These are phyloP conservation scores for Synchiropus splendidus DNA, from an alignment of 2,113 vertebrate genomes.

Conservation along the genomic window DNA sequence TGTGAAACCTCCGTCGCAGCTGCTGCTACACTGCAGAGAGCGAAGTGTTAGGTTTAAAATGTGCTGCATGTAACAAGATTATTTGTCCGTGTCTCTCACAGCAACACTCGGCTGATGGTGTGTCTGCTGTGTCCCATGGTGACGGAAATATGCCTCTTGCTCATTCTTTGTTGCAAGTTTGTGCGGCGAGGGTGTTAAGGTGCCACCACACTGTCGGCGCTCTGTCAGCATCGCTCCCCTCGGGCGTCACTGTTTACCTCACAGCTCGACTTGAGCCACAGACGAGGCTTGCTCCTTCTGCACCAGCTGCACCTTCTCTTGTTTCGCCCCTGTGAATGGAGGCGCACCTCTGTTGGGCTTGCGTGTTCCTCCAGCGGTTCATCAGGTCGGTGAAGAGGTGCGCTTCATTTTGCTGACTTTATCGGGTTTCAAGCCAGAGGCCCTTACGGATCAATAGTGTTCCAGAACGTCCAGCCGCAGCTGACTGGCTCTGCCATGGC, in stretches of 20 bases:
- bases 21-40: slow-evolving; percentile 7
- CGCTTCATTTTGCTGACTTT: slow-evolving; percentile 51
- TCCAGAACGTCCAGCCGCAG: slow-evolving; percentile 21
- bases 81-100: slow-evolving; percentile 29
- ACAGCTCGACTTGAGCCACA: slow-evolving; percentile 40
- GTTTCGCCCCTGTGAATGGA: slow-evolving; percentile 6
- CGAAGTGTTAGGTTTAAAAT: slow-evolving; percentile 21
- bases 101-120: slow-evolving; percentile 29
- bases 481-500: slow-evolving; percentile 22
- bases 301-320: slow-evolving; percentile 32
- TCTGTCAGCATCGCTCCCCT: slow-evolving; percentile 43
- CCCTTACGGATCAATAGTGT: slow-evolving; percentile 48
- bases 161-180: slow-evolving; percentile 24
- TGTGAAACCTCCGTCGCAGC: no score
- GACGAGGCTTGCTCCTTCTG: no score
- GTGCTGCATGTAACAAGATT: slow-evolving; percentile 23
- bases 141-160: slow-evolving; percentile 21
- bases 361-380: slow-evolving; percentile 36
- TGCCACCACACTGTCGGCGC: slow-evolving; percentile 51
- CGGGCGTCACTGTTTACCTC: slow-evolving; percentile 54
- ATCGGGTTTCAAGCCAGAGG: slow-evolving; percentile 39
- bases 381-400: slow-evolving; percentile 43
- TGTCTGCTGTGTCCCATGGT: slow-evolving; percentile 30
- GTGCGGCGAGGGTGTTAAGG: slow-evolving; percentile 41
- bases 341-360: slow-evolving; percentile 13